Conservation (phyloP, 2,888 invertebrate genomes). For the Pseudeuparius sepicola region DNA sequence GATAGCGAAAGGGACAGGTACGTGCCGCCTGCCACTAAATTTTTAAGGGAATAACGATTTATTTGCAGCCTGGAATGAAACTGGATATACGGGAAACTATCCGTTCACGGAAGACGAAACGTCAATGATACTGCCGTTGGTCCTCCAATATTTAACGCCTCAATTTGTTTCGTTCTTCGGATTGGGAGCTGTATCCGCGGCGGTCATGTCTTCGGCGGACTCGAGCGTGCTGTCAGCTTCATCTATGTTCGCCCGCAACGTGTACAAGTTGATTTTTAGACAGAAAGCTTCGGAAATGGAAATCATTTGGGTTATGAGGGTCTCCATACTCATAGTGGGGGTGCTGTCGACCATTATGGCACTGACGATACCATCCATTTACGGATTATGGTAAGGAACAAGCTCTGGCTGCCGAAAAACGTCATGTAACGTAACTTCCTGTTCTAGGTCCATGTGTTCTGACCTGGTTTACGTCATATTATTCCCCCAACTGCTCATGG, state of each 20-base stretch:
- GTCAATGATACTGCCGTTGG: slow-evolving; percentile 94
- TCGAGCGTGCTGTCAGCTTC: slow-evolving; percentile 96
- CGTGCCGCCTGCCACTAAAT: slow-evolving; percentile 36
- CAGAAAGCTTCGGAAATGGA: slow-evolving; percentile 96
- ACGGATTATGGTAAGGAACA: slow-evolving; percentile 78
- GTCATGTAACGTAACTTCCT: too few relatives aligned
- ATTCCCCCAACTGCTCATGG: slow-evolving; percentile 96
- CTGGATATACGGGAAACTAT: slow-evolving; percentile 67
- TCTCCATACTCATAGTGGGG: slow-evolving; percentile 85
- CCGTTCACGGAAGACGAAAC: slow-evolving; percentile 69
- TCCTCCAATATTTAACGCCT: slow-evolving; percentile 92
- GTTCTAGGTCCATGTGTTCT: slow-evolving; percentile 86
- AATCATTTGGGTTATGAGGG: slow-evolving; percentile 93
- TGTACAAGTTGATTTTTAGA: slow-evolving; percentile 94
- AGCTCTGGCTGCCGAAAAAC: not conserved
- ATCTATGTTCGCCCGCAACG: slow-evolving; percentile 98
- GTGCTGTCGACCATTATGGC: slow-evolving; percentile 91
- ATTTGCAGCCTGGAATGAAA: slow-evolving; percentile 89
- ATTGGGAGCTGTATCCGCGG: slow-evolving; percentile 95
- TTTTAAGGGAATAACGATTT: slow-evolving; percentile 1
- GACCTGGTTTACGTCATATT: slow-evolving; percentile 98
- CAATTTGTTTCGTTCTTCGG: slow-evolving; percentile 88
- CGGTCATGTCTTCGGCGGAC: slow-evolving; percentile 99
- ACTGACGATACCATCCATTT: slow-evolving; percentile 93
- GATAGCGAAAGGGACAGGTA: slow-evolving; percentile 90